Evolutionary conservation across 2,113 vertebrate genomes (phyloP).

Genomic region (Ammospiza nelsoni): DNA sequence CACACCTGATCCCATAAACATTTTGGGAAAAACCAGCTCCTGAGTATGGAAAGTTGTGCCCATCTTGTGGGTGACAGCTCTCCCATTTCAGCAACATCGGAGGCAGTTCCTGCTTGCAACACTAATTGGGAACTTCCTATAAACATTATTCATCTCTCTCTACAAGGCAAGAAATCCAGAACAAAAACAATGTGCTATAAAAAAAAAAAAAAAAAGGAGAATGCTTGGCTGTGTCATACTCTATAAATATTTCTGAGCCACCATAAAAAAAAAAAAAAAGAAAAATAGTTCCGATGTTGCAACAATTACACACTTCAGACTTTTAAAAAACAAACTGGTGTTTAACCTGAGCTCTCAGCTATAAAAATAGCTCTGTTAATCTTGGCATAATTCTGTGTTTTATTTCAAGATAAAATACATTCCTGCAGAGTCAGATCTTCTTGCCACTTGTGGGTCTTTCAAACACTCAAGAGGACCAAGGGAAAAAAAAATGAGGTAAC

Average conservation of each 20-base stretch:
- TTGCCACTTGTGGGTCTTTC: neutral
- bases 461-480: neutral
- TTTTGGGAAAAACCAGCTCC: neutral
- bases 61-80: neutral
- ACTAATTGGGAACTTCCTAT: conserved; percentile 25
- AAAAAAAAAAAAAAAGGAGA: neutral
- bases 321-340: neutral
- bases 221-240: neutral
- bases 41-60: neutral
- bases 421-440: neutral
- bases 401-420: neutral
- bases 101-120: neutral
- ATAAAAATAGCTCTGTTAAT: conserved; percentile 14
- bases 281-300: neutral
- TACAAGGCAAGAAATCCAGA: conserved; percentile 16
- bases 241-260: conserved; percentile 35
- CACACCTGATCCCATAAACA: neutral
- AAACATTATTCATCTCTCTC: conserved; percentile 27
- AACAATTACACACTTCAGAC: neutral
- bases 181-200: neutral
- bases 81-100: neutral
- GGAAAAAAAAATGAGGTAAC: neutral
- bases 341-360: neutral
- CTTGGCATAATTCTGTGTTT: conserved; percentile 5
- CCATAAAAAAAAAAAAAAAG: neutral